Evolutionary conservation across 1,140 invertebrate species (phyloP), one percentile per base, ranked within the genome.

Genomic region (Aphaenogaster rudis): DNA sequence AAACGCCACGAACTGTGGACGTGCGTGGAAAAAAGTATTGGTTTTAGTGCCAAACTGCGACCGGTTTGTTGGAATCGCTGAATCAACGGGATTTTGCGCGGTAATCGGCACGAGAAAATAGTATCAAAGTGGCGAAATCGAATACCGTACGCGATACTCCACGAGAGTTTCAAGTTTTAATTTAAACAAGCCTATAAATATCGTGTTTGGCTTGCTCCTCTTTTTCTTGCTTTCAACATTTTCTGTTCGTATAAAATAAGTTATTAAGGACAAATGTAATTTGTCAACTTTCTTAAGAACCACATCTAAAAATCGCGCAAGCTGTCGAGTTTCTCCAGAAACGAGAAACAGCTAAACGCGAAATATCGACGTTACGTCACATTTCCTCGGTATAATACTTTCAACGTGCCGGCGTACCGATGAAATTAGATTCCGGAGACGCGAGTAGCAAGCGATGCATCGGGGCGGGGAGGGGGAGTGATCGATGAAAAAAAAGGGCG

Each of bases 401-500:
- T 91, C 89, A 89, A 85, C 90, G 90, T 89, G 88, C 88, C 88
- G 86, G 80, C 80, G 80, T 84, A 84, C 81, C 90, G 88, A 54
- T 89, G 77, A 91, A 91, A 91, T 91, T 91, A 91, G 90, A 91
- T 91, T 91, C 89, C 78, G 81, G 79, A 64, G 90, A 91, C 88
- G 90, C 90, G 90, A 91, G 85, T 82, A 90, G 90, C 89, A 89
- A 91, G 90, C 90, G 81, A 91, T 91, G 90, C 90, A 91, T 87
- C 81, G 90, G 82, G 15, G 15, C 11, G 3, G n/a, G 2, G 54
- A 48, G 77, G 66, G 79, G 86, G 88, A 90, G 91, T 93, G 93
- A 93, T 93, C 93, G 92, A 94, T 94, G 90, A 89, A 91, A 94
- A 92, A 90, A 93, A 93, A 92, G 92, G 93, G 92, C 92, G 93